Evolutionary conservation across 2,797 vertebrate species (phyloP).

Genomic region (Lepus townsendii): DNA sequence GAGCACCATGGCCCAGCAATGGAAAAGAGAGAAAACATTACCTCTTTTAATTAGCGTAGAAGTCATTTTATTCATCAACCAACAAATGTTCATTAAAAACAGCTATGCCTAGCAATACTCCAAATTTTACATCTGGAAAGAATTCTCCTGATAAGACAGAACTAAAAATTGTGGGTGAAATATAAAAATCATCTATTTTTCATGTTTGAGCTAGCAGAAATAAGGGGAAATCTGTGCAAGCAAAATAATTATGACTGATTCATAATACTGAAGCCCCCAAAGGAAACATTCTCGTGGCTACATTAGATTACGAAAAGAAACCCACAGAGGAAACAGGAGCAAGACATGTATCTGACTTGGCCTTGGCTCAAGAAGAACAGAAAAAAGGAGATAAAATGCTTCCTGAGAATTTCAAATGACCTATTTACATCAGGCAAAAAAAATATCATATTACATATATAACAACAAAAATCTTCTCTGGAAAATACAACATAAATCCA

Average conservation of each 20-base stretch:
- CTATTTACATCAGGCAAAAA: background rate
- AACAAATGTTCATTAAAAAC: slow-evolving; percentile 27
- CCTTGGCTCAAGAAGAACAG: background rate
- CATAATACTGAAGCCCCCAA: background rate
- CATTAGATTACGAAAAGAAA: background rate
- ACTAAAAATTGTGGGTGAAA: slow-evolving; percentile 10
- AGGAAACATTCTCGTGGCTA: background rate
- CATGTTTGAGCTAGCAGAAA: slow-evolving; percentile 9
- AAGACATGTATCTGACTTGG: background rate
- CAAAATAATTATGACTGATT: background rate
- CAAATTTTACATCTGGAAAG: slow-evolving; percentile 10
- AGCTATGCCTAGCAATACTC: background rate
- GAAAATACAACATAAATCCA: slow-evolving; percentile 3
- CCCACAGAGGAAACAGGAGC: background rate
- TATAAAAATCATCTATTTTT: slow-evolving; percentile 17
- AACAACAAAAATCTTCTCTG: background rate
- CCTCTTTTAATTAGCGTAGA: background rate
- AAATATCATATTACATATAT: background rate
- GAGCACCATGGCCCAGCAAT: background rate
- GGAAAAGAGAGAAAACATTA: background rate
- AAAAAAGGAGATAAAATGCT: background rate
- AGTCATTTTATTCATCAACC: background rate
- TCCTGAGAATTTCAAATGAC: slow-evolving; percentile 11
- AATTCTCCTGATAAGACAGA: background rate
- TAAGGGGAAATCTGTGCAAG: background rate